These are phyloP conservation scores for Drosophila arawakana DNA, from an alignment of 1,140 invertebrate genomes.

Conservation along the genomic window DNA sequence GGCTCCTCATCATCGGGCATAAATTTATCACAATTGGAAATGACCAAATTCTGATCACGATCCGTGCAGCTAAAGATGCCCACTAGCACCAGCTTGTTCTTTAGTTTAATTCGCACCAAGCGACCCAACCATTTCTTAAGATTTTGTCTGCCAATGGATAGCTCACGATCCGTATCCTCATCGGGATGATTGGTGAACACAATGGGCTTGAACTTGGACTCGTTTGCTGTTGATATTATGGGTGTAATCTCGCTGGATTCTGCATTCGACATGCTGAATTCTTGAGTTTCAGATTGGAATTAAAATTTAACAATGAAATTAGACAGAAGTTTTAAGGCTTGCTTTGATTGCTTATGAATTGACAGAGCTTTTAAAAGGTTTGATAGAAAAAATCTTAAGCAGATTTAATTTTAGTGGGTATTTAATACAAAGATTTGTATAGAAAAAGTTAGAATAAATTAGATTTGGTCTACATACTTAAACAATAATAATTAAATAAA, in stretches of 20 bases:
- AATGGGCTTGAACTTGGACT: conserved; percentile 23
- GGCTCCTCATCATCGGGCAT: conserved; percentile 4
- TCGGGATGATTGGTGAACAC: conserved; percentile 26
- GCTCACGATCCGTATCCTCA: not conserved
- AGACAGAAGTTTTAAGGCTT: not conserved
- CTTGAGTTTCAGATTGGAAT: not conserved
- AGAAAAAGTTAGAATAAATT: too few relatives aligned
- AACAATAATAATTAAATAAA: not conserved
- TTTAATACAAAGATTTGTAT: too few relatives aligned
- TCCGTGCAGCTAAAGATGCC: conserved; percentile 58
- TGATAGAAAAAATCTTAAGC: too few relatives aligned
- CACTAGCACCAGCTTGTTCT: conserved; percentile 40
- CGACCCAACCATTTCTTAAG: conserved; percentile 44
- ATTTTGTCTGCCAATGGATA: conserved; percentile 19
- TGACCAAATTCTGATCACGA: conserved; percentile 45
- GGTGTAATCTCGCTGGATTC: not conserved
- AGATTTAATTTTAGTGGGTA: too few relatives aligned
- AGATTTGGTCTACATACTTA: too few relatives aligned
- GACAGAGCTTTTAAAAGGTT: too few relatives aligned
- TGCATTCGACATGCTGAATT: conserved; percentile 12
- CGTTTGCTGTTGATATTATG: not conserved
- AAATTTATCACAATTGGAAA: conserved; percentile 39
- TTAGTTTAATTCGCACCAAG: conserved; percentile 35
- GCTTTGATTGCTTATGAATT: not conserved
- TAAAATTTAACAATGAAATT: not conserved